phyloP scores from a whole-genome alignment of 2,113 vertebrate genomes.

The Otocyon megalotis region DNA sequence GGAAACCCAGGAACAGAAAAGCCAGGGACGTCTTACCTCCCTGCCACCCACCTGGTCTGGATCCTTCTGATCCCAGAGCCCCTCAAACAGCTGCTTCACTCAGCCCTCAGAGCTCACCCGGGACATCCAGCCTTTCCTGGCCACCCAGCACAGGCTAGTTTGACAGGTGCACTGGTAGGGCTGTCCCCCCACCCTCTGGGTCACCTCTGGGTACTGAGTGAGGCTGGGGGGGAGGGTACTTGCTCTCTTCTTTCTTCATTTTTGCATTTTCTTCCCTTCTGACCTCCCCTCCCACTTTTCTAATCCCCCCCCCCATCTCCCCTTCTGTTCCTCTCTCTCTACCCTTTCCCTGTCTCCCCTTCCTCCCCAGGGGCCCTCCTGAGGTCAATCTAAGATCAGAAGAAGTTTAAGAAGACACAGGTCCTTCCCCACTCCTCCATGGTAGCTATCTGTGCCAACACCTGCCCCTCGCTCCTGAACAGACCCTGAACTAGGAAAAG shows the following conservation, averaged over 20 bases:
- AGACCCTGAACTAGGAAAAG: not conserved
- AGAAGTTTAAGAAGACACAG: not conserved
- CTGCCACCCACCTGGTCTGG: not conserved
- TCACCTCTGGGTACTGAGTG: not conserved
- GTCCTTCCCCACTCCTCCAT: not conserved
- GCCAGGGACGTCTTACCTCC: not conserved
- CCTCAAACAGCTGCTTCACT: not conserved
- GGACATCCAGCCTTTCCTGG: not conserved
- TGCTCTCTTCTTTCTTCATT: not conserved
- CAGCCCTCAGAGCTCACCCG: not conserved
- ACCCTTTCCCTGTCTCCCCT: not conserved
- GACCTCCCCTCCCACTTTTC: slow-evolving; percentile 66
- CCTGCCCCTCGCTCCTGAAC: not conserved
- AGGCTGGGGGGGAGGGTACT: rapidly evolving
- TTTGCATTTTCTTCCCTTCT: not conserved
- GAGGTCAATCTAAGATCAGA: not conserved
- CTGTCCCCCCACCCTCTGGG: not conserved
- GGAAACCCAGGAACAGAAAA: not conserved
- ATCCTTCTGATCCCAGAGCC: not conserved
- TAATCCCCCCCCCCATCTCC: slow-evolving; percentile 3
- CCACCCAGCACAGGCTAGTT: not conserved
- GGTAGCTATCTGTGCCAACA: not conserved
- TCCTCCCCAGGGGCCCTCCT: not conserved
- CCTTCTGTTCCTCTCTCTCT: not conserved
- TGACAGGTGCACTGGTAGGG: too few species aligned